Percentiles rank a stretch among this genome's conserved stretches.
These are phyloP conservation scores for Dermochelys coriacea DNA, from an alignment of 2,797 vertebrate genomes.

Conservation along the genomic window DNA sequence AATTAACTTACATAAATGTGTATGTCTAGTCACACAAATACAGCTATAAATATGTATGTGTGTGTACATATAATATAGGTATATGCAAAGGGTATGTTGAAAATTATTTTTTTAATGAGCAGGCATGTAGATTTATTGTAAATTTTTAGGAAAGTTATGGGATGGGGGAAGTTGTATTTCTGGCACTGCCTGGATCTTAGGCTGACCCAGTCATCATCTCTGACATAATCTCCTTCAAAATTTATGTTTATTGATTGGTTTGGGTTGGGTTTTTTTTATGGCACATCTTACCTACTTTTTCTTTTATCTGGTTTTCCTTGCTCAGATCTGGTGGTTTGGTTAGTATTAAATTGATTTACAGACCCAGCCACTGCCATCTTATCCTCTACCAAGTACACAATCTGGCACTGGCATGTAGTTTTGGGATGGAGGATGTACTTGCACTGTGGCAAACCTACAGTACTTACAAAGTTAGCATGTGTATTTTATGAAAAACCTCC, in stretches of 20 bases:
- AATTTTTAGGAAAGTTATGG: not conserved
- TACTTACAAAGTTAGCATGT: not conserved
- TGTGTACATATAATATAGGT: not conserved
- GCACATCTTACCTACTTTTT: not conserved
- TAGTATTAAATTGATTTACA: not conserved
- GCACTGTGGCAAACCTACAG: fast-evolving
- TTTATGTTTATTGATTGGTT: not conserved
- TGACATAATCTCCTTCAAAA: not conserved
- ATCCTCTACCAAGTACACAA: not conserved
- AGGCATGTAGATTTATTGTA: not conserved
- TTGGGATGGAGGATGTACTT: not conserved
- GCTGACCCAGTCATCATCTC: not conserved
- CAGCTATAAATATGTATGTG: not conserved
- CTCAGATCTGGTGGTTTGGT: not conserved
- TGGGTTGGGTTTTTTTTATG: not conserved
- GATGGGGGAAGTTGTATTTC: not conserved
- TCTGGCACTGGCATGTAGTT: not conserved
- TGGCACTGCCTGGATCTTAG: not conserved
- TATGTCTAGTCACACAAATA: not conserved
- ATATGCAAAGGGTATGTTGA: not conserved
- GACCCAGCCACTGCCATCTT: not conserved
- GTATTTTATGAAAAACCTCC: not conserved
- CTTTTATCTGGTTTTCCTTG: not conserved
- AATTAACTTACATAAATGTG: not conserved
- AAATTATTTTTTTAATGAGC: not conserved